Evolutionary conservation across 1,140 invertebrate genomes (phyloP).

Genomic region (Atta texana): DNA sequence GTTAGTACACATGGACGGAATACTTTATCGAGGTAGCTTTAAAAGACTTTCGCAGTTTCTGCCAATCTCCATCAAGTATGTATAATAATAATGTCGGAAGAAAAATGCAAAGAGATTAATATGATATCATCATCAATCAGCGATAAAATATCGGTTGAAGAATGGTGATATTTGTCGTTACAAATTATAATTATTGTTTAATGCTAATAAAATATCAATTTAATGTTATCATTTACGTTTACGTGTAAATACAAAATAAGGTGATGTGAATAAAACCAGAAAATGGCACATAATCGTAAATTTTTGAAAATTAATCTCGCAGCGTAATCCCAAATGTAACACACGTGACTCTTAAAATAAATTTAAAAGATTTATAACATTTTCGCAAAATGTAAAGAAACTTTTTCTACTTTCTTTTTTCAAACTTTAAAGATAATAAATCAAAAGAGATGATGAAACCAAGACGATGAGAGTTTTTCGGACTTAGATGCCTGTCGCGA

Average conservation of each 20-base stretch:
- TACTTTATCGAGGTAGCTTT: slow-evolving; percentile 22
- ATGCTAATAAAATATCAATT: background rate
- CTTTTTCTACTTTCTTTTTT: background rate
- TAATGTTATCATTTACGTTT: background rate
- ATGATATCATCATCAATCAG: slow-evolving; percentile 53
- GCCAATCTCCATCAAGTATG: slow-evolving; percentile 65
- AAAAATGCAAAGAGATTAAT: slow-evolving; percentile 47
- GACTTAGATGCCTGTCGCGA: background rate
- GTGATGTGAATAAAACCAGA: background rate
- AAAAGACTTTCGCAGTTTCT: slow-evolving; percentile 63
- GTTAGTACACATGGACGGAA: slow-evolving; percentile 30
- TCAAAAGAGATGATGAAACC: slow-evolving; percentile 7
- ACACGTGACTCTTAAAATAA: background rate
- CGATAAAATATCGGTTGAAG: slow-evolving; percentile 13
- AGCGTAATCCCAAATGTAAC: background rate
- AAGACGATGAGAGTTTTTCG: slow-evolving; percentile 1
- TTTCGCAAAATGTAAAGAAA: slow-evolving; percentile 5
- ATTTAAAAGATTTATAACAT: slow-evolving; percentile 3
- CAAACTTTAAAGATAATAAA: slow-evolving; percentile 13
- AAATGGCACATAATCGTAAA: background rate
- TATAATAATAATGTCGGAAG: slow-evolving; percentile 35
- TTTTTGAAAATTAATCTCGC: background rate
- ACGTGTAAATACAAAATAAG: background rate
- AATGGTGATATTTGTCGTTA: background rate
- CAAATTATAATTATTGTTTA: background rate